A percentile compares a stretch with the other conserved stretches of the same genome.
phyloP scores from a whole-genome alignment of 2,888 invertebrate species.

The Synanthedon tipuliformis region DNA sequence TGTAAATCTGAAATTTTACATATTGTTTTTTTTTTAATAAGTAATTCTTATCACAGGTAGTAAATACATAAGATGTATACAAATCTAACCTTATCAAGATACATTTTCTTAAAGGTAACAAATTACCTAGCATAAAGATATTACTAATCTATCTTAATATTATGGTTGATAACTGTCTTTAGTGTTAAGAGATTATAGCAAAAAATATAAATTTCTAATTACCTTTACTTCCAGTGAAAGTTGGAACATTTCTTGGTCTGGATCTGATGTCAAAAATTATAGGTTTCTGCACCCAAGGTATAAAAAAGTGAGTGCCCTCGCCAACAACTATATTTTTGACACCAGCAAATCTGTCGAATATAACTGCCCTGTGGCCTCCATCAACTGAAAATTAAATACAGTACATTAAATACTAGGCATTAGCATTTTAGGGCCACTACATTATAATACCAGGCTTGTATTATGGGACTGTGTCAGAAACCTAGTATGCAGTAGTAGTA shows the following conservation, averaged over 20 bases:
- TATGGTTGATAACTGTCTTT: background rate
- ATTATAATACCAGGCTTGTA: too few species aligned
- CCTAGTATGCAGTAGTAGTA: too few species aligned
- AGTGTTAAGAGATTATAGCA: background rate
- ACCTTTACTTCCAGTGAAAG: conserved; percentile 98
- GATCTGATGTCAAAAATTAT: conserved; percentile 98
- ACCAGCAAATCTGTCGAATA: conserved; percentile 97
- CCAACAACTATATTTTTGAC: conserved; percentile 92
- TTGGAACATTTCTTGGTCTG: conserved; percentile 95
- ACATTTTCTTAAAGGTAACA: background rate
- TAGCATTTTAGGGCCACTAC: too few species aligned
- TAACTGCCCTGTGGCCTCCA: conserved; percentile 98
- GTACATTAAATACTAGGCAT: too few species aligned
- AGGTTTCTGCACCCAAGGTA: conserved; percentile 99
- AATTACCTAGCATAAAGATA: background rate
- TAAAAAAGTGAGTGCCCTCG: conserved; percentile 98
- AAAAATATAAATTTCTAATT: background rate
- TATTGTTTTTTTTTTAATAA: too few species aligned
- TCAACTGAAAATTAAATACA: conserved; percentile 81
- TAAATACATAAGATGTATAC: too few species aligned
- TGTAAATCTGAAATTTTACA: conserved; percentile 84
- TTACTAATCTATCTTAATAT: too few species aligned
- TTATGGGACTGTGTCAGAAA: too few species aligned
- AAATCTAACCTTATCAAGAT: too few species aligned
- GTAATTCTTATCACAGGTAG: too few species aligned